phyloP scores from a whole-genome alignment of 2,888 invertebrate species.

The Agonopterix alstromeriana region DNA sequence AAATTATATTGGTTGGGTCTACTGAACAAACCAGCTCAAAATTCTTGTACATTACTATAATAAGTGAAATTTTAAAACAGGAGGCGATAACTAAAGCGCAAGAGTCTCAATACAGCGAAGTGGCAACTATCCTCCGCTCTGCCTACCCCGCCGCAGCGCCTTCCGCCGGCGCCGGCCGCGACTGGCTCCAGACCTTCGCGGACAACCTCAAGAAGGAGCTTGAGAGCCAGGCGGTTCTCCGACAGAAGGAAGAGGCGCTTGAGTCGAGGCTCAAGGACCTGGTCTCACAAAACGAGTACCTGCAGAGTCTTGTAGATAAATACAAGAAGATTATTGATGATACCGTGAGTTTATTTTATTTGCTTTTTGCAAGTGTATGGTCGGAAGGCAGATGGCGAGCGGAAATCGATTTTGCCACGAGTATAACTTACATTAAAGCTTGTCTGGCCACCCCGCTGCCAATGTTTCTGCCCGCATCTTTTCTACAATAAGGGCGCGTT shows the following conservation, averaged over 20 bases:
- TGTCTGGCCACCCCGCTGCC: too few relatives aligned
- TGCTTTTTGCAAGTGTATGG: too few relatives aligned
- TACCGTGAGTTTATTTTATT: conserved; percentile 76
- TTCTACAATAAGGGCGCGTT: too few relatives aligned
- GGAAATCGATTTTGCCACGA: too few relatives aligned
- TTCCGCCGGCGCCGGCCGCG: conserved; percentile 21
- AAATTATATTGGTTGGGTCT: too few relatives aligned
- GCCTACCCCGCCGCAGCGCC: conserved; percentile 47
- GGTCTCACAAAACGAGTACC: conserved; percentile 77
- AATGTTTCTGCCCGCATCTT: too few relatives aligned
- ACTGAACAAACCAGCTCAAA: too few relatives aligned
- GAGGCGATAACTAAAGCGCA: conserved; percentile 69
- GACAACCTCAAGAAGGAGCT: conserved; percentile 35
- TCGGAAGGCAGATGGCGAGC: too few relatives aligned
- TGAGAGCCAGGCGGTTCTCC: conserved; percentile 15
- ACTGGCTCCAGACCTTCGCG: conserved; percentile 52
- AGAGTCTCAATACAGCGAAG: conserved; percentile 79
- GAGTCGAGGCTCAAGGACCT: conserved; percentile 61
- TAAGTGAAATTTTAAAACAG: conserved; percentile 20
- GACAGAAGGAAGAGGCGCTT: conserved; percentile 11
- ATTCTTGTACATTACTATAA: too few relatives aligned
- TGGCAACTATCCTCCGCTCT: conserved; percentile 48
- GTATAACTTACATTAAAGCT: too few relatives aligned
- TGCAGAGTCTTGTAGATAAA: conserved; percentile 80
- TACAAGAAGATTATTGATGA: conserved; percentile 86